phyloP scores from a whole-genome alignment of 2,113 vertebrate genomes.

The Heterotilapia buettikoferi region DNA sequence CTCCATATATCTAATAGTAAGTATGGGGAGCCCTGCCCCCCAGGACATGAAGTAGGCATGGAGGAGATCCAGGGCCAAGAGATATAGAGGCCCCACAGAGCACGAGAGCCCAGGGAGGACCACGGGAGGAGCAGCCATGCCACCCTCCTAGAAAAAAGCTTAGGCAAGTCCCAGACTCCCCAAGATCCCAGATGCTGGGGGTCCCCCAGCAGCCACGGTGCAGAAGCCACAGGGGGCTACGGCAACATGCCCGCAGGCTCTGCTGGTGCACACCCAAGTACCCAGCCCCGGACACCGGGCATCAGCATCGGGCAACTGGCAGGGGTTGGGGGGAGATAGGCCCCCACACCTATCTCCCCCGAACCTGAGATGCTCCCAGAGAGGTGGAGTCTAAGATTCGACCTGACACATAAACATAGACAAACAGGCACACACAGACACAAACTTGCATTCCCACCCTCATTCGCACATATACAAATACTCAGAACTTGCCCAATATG shows the following conservation, averaged over 20 bases:
- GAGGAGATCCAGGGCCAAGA: background rate
- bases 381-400: background rate
- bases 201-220: background rate
- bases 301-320: background rate
- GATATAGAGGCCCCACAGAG: background rate
- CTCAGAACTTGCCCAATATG: too few relatives aligned
- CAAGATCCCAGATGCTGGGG: background rate
- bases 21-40: background rate
- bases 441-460: too few relatives aligned
- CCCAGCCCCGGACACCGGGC: background rate
- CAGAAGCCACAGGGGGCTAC: background rate
- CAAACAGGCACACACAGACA: background rate
- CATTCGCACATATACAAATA: too few relatives aligned
- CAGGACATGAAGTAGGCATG: background rate
- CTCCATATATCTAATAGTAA: background rate
- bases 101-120: rapidly evolving
- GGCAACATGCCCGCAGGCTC: background rate
- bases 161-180: background rate
- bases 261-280: background rate
- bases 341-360: background rate
- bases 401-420: background rate
- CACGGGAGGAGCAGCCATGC: background rate
- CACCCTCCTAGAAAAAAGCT: background rate
- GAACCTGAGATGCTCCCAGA: background rate
- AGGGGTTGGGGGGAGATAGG: background rate